Conservation (phyloP, 2,888 invertebrate genomes). For the Lysandra coridon region DNA sequence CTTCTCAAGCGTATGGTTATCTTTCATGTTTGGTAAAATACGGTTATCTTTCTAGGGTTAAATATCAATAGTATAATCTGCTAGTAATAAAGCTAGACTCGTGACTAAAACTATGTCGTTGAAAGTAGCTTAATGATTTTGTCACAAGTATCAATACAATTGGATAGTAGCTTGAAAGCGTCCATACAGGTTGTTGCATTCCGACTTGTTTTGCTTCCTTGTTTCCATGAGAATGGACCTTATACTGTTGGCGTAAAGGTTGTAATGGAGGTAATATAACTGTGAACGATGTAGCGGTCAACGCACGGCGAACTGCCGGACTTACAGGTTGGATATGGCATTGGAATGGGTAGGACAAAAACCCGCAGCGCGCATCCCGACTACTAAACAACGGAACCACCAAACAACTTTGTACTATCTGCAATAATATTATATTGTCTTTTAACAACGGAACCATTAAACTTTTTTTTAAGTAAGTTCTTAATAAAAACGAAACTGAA, state of each 20-base stretch:
- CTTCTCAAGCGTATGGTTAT: too few relatives aligned
- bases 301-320: slow-evolving; percentile 78
- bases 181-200: slow-evolving; percentile 57
- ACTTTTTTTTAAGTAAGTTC: slow-evolving; percentile 47
- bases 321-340: slow-evolving; percentile 78
- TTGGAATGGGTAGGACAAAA: slow-evolving; percentile 77
- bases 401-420: slow-evolving; percentile 16
- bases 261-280: neutral
- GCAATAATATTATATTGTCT: neutral
- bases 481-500: slow-evolving; percentile 52
- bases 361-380: slow-evolving; percentile 58
- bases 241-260: neutral
- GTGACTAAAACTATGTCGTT: neutral
- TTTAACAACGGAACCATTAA: too few relatives aligned
- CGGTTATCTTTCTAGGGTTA: too few relatives aligned
- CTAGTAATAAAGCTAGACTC: too few relatives aligned
- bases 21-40: too few relatives aligned
- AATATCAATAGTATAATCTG: too few relatives aligned
- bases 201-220: neutral
- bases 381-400: slow-evolving; percentile 59
- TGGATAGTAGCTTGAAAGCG: slow-evolving; percentile 54
- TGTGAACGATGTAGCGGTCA: slow-evolving; percentile 58
- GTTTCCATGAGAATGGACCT: neutral
- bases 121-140: slow-evolving; percentile 12
- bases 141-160: slow-evolving; percentile 13